phyloP scores from a whole-genome alignment of 2,797 vertebrate species.

The Sphenopsis melanotis region DNA sequence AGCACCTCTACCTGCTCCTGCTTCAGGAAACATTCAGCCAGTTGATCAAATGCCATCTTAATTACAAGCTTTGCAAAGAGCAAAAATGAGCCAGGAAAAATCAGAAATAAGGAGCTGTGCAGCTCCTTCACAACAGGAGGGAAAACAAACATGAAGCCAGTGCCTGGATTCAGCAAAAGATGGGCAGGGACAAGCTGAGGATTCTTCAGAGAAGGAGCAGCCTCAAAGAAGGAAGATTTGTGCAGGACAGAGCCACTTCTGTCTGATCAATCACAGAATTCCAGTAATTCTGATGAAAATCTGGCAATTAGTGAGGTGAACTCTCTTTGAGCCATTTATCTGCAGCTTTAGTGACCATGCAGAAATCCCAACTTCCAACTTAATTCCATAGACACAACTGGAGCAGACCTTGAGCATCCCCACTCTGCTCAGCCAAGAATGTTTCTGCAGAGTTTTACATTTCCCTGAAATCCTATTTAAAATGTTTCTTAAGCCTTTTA shows the following conservation, averaged over 20 bases:
- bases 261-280: not conserved
- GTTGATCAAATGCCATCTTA: not conserved
- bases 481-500: not conserved
- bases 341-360: not conserved
- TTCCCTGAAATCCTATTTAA: not conserved
- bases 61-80: not conserved
- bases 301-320: not conserved
- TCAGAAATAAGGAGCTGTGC: not conserved
- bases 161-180: not conserved
- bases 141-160: not conserved
- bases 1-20: not conserved
- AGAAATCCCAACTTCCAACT: not conserved
- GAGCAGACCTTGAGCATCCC: not conserved
- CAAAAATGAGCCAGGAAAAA: not conserved
- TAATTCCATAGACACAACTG: rapidly evolving
- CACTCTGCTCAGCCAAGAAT: not conserved
- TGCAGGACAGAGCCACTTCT: not conserved
- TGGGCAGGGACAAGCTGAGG: not conserved
- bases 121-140: not conserved
- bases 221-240: not conserved
- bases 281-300: not conserved
- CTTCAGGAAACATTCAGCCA: not conserved
- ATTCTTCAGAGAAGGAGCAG: not conserved
- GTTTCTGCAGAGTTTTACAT: not conserved
- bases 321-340: not conserved